Evolutionary conservation across 2,797 vertebrate genomes (phyloP).

Genomic region (Staurois parvus): DNA sequence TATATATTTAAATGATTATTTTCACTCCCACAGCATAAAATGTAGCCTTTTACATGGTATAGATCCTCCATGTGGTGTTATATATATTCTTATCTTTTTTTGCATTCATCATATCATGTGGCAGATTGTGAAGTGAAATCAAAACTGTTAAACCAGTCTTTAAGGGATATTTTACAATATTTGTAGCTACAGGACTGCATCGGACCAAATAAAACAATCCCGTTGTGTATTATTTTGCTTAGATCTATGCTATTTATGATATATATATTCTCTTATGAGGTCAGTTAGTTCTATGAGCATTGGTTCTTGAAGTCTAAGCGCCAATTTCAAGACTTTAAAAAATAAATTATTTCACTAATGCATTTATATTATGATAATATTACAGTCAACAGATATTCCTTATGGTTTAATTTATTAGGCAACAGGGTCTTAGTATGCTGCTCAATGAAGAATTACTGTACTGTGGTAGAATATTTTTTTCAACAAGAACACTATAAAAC

Average conservation of each 20-base stretch:
- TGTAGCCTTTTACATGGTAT: conserved; percentile 11
- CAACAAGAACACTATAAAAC: background rate
- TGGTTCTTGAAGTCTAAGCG: no score
- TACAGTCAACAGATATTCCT: background rate
- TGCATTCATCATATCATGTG: background rate
- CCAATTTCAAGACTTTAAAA: no score
- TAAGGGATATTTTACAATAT: no score
- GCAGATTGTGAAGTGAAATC: background rate
- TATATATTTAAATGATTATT: background rate
- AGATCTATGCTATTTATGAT: no score
- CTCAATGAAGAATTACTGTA: background rate
- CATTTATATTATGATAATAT: background rate
- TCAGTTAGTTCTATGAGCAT: no score
- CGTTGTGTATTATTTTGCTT: no score
- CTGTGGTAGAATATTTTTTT: background rate
- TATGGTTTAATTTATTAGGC: background rate
- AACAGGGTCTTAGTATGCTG: background rate
- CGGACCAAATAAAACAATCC: background rate
- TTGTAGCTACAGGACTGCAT: background rate
- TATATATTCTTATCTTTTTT: background rate
- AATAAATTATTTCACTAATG: no score
- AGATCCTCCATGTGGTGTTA: background rate
- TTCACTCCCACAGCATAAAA: background rate
- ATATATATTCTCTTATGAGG: no score
- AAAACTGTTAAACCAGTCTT: background rate